phyloP scores from a whole-genome alignment of 2,113 vertebrate species.

The Grammomys surdaster region DNA sequence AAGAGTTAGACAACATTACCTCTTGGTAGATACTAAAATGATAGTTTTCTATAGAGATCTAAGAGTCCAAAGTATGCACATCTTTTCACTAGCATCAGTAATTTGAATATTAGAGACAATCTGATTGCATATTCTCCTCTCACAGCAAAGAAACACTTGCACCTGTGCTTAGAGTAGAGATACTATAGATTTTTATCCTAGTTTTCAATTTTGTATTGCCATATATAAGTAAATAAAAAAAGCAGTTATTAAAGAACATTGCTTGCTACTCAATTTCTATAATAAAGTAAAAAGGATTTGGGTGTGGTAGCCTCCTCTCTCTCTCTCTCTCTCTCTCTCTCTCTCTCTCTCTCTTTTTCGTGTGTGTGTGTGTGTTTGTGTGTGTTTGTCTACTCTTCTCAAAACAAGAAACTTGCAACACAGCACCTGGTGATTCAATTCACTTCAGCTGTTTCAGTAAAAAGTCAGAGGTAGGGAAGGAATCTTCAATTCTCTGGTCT shows the following conservation, averaged over 20 bases:
- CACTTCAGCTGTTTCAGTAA: background rate
- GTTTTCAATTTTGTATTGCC: background rate
- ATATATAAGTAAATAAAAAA: background rate
- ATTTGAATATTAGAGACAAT: background rate
- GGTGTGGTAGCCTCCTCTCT: background rate
- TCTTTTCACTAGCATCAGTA: background rate
- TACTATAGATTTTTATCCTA: background rate
- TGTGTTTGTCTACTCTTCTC: background rate
- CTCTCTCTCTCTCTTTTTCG: too few species aligned
- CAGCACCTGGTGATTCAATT: conserved; percentile 11
- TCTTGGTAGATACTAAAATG: background rate
- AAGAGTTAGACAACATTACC: background rate
- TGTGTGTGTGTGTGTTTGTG: background rate
- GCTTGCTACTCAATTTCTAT: background rate
- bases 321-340: too few species aligned
- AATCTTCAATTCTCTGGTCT: conserved; percentile 38
- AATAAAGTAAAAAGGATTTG: background rate
- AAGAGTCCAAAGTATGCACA: background rate
- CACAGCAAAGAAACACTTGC: background rate
- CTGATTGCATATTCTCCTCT: background rate
- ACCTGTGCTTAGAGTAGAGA: background rate
- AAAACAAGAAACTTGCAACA: conserved; percentile 23
- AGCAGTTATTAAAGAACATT: background rate
- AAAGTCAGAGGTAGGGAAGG: background rate
- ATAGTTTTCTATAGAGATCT: background rate